Conservation (phyloP, 2,113 vertebrate genomes). For the Epinephelus cyanopodus region DNA sequence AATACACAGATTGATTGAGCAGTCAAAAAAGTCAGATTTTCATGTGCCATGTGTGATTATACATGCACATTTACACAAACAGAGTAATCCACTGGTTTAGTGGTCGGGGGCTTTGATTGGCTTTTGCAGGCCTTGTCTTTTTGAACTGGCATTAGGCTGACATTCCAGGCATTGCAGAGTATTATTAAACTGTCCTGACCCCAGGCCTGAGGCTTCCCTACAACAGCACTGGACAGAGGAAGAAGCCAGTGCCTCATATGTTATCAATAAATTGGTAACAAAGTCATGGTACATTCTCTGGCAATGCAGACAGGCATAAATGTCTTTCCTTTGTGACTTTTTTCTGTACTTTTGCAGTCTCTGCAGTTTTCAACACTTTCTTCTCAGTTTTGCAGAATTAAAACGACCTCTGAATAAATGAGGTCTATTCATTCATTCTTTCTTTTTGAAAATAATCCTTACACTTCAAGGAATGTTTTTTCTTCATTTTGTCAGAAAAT, state of each 20-base stretch:
- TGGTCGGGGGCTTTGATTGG: slow-evolving; percentile 47
- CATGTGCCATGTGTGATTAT: slow-evolving; percentile 28
- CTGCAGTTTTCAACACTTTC: not conserved
- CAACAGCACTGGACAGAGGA: slow-evolving; percentile 35
- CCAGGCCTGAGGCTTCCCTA: slow-evolving; percentile 55
- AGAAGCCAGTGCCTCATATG: not conserved
- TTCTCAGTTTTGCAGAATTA: not conserved
- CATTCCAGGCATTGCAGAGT: slow-evolving; percentile 82
- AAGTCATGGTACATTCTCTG: not conserved
- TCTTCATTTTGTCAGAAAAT: not conserved
- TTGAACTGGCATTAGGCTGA: slow-evolving; percentile 73
- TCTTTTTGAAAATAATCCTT: not conserved
- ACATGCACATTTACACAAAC: slow-evolving; percentile 47
- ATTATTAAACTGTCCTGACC: slow-evolving; percentile 79
- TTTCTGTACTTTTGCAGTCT: not conserved
- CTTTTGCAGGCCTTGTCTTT: slow-evolving; percentile 58
- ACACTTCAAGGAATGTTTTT: not conserved
- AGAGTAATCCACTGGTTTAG: slow-evolving; percentile 63
- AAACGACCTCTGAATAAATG: not conserved
- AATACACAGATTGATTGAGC: slow-evolving; percentile 22
- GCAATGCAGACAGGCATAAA: not conserved
- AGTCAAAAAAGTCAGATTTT: slow-evolving; percentile 17
- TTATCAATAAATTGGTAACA: not conserved
- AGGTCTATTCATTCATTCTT: not conserved
- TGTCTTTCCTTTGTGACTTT: not conserved